These are phyloP conservation scores for Strongylocentrotus purpuratus DNA, from an alignment of 35 echinoderm and acorn worm species.

Conservation along the genomic window DNA sequence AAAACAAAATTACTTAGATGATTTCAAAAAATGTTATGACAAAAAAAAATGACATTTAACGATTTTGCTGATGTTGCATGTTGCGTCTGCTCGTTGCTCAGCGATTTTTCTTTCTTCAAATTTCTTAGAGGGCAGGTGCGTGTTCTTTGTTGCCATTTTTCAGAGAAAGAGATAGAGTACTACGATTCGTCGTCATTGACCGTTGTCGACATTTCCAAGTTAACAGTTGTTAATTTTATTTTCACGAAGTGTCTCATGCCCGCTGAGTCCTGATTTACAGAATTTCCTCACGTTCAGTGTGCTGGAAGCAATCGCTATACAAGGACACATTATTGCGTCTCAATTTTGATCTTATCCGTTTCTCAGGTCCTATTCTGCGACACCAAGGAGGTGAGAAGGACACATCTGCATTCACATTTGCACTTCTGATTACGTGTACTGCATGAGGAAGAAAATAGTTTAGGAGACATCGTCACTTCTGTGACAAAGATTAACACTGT, in stretches of 20 bases:
- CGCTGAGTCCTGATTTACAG: background rate
- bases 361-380: background rate
- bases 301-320: background rate
- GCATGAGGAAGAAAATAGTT: background rate
- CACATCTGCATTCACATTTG: background rate
- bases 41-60: too few relatives aligned
- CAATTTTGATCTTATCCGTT: background rate
- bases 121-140: background rate
- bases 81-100: too few relatives aligned
- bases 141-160: background rate
- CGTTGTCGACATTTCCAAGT: constrained; percentile 32
- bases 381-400: background rate
- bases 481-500: constrained; percentile 39
- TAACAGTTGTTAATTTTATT: constrained; percentile 30
- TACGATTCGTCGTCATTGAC: background rate
- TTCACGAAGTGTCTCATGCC: constrained; percentile 34
- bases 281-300: background rate
- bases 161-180: background rate
- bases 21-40: too few relatives aligned
- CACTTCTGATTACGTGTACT: background rate
- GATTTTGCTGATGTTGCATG: too few relatives aligned
- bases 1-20: too few relatives aligned
- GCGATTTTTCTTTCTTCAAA: background rate
- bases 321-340: background rate
- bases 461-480: constrained; percentile 27